These are phyloP conservation scores for Mantis religiosa DNA, from an alignment of 2,888 invertebrate species.

Conservation along the genomic window DNA sequence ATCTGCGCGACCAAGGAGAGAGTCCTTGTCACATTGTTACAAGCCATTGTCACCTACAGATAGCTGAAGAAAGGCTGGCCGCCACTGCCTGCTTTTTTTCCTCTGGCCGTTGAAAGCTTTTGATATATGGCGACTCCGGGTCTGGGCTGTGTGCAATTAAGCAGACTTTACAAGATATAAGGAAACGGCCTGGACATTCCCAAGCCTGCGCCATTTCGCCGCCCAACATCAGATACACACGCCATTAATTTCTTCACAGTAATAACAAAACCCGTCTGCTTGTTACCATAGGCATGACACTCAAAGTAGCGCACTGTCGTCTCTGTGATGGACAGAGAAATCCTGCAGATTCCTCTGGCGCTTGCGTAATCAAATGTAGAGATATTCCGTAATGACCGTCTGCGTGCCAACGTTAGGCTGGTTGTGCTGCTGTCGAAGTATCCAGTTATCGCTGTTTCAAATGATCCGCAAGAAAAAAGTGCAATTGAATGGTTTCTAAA, in stretches of 20 bases:
- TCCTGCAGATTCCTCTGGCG: neutral
- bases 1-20: neutral
- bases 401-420: neutral
- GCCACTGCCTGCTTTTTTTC: neutral
- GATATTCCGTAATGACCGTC: neutral
- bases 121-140: neutral
- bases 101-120: neutral
- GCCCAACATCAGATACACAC: neutral
- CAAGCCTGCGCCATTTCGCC: neutral
- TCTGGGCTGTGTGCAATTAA: neutral
- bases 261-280: neutral
- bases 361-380: neutral
- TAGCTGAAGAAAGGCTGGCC: neutral
- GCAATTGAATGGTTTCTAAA: too few species aligned
- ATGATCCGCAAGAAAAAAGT: too few species aligned
- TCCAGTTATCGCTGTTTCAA: neutral
- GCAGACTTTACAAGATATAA: constrained; percentile 1
- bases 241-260: neutral
- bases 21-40: neutral
- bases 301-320: neutral
- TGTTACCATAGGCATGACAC: neutral
- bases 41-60: constrained; percentile 9
- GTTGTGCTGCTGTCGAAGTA: neutral
- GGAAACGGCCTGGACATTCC: neutral
- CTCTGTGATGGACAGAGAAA: neutral